Evolutionary conservation across 2,113 vertebrate genomes (phyloP), one percentile per base, ranked within the genome.

Genomic region (Hemiprocne comata): DNA sequence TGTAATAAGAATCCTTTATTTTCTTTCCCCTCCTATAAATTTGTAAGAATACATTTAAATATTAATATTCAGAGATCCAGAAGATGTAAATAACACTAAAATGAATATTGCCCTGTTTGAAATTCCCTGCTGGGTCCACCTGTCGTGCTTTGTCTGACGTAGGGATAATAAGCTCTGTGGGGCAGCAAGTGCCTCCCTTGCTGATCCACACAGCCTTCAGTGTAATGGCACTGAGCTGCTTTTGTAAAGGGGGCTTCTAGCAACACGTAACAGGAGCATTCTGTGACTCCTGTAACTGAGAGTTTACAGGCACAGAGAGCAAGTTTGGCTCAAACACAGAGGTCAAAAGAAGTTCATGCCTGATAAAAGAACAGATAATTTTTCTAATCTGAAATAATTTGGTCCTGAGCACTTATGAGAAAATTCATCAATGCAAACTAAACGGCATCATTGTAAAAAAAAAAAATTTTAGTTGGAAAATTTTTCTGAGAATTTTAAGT

Each of bases 121-220:
- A 93, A 77, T 77, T 62, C 33, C 78, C 72, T 77, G 67, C 75
- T 80, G 87, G 38, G 60, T 85, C 61, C 90, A 95, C 87, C 75
- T 95, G 76, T 88, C 23, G 6, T 74, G 55, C 79, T 85, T 62
- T 93, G 70, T 75, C 40, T 94, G 85, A 48, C 19, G 1, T 24
- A 62, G 34, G 48, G 53, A 23, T 91, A 85, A 76, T 62, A 55
- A 62, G 72, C 17, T 65, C 75, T 53, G 75, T 77, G 60, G 74
- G 64, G 58, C 75, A 85, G 34, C 2, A 1, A 84, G 33, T 64
- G 13, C 60, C 48, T 87, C 42, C 29, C 26, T 85, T 29, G 17
- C 60, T 83, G 31, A 33, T 83, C 46, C 1, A 0, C 38, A 19
- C 20, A 76, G n/a, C n/a, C 31, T 18, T 72, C 14, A 13, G 16